A percentile compares a stretch with the other conserved stretches of the same genome.
These are phyloP conservation scores for Drosophila athabasca DNA, from an alignment of 1,140 invertebrate species.

Conservation along the genomic window DNA sequence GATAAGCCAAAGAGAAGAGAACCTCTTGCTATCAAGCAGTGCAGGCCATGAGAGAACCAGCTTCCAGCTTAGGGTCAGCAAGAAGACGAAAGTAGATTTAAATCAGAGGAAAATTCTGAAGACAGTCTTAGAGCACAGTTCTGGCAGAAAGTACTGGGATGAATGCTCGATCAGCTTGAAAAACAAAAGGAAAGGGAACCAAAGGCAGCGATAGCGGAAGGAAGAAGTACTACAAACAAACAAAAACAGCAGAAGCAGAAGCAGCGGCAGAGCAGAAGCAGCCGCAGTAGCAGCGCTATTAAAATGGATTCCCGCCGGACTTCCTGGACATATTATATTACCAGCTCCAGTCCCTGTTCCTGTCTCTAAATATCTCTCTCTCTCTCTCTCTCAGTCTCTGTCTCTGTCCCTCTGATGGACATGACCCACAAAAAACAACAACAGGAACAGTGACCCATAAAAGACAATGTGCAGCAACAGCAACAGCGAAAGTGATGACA, in stretches of 20 bases:
- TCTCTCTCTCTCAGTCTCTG: slow-evolving; percentile 19
- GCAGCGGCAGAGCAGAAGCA: slow-evolving; percentile 5
- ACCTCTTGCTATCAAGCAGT: no score
- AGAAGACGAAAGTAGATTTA: neutral
- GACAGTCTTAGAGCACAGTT: no score
- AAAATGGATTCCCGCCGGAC: slow-evolving; percentile 81
- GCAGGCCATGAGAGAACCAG: no score
- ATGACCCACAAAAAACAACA: slow-evolving; percentile 71
- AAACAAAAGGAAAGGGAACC: no score
- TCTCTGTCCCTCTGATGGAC: slow-evolving; percentile 67
- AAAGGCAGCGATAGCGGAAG: neutral
- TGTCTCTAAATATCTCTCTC: neutral
- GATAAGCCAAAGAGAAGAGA: no score
- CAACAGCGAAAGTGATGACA: slow-evolving; percentile 48
- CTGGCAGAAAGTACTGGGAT: no score
- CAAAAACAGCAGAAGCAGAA: neutral
- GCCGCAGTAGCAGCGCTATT: slow-evolving; percentile 42
- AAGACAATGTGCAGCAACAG: slow-evolving; percentile 42
- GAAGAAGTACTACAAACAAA: neutral
- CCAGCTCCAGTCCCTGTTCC: slow-evolving; percentile 11
- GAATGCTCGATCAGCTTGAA: no score
- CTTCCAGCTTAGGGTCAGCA: no score
- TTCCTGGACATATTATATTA: slow-evolving; percentile 79
- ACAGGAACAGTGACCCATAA: slow-evolving; percentile 42
- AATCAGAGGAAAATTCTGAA: no score